Percentiles rank a stretch among this genome's conserved stretches.
Conservation (phyloP, 1,140 invertebrate genomes). For the Cherax destructor region DNA sequence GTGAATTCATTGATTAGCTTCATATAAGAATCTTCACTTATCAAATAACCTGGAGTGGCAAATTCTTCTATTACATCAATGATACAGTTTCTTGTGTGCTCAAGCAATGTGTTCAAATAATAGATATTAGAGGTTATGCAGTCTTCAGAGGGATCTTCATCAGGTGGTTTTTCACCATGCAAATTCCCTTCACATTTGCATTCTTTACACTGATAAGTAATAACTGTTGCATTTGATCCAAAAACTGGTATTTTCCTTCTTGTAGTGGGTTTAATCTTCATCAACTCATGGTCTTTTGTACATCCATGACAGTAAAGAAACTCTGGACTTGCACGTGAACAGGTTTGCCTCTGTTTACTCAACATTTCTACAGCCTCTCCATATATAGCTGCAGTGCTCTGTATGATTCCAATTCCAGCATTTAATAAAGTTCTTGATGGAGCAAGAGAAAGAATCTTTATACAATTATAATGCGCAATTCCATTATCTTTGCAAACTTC, state of each 20-base stretch:
- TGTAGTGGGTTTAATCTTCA: background rate
- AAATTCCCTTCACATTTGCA: background rate
- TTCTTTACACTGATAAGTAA: background rate
- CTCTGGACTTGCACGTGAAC: background rate
- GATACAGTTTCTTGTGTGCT: slow-evolving; percentile 7
- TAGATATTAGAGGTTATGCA: background rate
- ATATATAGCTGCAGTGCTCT: background rate
- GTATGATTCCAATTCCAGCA: background rate
- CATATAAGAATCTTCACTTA: background rate
- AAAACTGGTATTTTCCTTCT: background rate
- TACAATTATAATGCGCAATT: background rate
- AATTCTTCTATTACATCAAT: background rate
- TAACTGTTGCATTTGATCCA: background rate
- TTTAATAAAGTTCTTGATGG: slow-evolving; percentile 12
- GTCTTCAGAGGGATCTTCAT: background rate
- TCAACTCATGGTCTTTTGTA: background rate
- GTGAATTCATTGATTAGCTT: background rate
- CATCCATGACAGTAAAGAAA: background rate
- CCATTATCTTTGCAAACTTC: background rate
- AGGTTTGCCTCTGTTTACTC: background rate
- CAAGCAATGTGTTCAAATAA: background rate
- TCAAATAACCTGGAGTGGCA: background rate
- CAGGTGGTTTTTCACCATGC: background rate
- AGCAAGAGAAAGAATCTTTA: background rate
- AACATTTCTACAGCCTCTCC: background rate